Base-by-base conservation (phyloP, 1,140 invertebrate genomes). In the Megalonaias nervosa region DNA sequence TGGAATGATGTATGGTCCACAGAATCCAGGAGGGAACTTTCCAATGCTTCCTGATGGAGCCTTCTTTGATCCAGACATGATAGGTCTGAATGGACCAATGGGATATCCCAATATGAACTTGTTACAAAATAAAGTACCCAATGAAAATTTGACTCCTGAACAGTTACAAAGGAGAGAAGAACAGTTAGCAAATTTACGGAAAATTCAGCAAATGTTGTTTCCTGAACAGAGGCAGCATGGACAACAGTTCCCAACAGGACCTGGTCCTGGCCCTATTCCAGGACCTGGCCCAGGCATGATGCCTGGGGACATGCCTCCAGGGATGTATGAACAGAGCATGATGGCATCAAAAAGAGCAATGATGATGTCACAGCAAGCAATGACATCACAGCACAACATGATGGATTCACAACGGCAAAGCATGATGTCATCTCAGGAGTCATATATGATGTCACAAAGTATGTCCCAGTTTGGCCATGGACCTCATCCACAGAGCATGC, bases 121-220 rank as follows among this genome's bases (percentile, higher is more conserved):
- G 64, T 85, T 85, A 57, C 86, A 89, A 67, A 89, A 83, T 67
- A 89, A 89, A 84, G 89, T 90, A 84, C 97, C 97, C 77, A 97
- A 99, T 92, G 97, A 98, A 92, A 97, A 98, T 91, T 92, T 99
- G 80, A 99, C 97, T 71, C 97, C 97, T 38, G 96, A 98, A 90
- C 97, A 99, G 90, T 93, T 96, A 70, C 96, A 97, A 74, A 96
- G 97, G 86, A 93, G 97, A 72, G 97, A 98, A 91, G 96, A 97
- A 88, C 95, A 97, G 84, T 92, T 99, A 38, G 97, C 97, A 11
- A 97, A 95, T 60, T 93, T 99, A 77, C 93, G 95, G 70, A 97
- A 97, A 92, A 96, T 99, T 94, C 95, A 97, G 83, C 95, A 97
- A 88, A 94, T 98, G 92, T 91, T 98, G 56, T 97, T 98, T 91